phyloP scores from a whole-genome alignment of 2,888 invertebrate species.

The Xestia c-nigrum region DNA sequence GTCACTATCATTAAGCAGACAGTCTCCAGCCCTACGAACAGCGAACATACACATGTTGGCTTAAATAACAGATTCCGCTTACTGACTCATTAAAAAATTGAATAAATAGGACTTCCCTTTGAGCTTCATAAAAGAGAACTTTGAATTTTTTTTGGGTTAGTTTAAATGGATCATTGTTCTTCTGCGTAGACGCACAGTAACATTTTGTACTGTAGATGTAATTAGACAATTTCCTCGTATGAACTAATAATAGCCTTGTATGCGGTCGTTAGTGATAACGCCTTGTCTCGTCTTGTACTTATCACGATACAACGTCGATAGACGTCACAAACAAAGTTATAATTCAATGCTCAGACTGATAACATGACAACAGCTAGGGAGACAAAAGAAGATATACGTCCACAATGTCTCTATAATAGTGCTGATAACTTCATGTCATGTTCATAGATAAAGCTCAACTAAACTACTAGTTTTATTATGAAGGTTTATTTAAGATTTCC shows the following conservation, averaged over 20 bases:
- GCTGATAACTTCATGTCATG: slow-evolving; percentile 13
- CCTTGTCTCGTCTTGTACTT: slow-evolving; percentile 62
- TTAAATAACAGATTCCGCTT: slow-evolving; percentile 65
- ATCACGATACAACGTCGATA: slow-evolving; percentile 56
- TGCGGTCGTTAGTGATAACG: slow-evolving; percentile 73
- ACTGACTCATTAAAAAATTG: slow-evolving; percentile 65
- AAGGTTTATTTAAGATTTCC: neutral
- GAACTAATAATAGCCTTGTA: slow-evolving; percentile 66
- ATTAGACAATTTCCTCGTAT: slow-evolving; percentile 45
- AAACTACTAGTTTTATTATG: neutral
- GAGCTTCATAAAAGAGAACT: slow-evolving; percentile 53
- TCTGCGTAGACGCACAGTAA: slow-evolving; percentile 13
- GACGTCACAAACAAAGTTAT: slow-evolving; percentile 74
- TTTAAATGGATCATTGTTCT: slow-evolving; percentile 48
- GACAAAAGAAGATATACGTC: slow-evolving; percentile 66
- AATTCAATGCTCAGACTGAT: slow-evolving; percentile 72
- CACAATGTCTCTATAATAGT: slow-evolving; percentile 6
- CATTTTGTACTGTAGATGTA: slow-evolving; percentile 12
- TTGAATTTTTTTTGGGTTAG: slow-evolving; percentile 40
- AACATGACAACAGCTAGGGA: slow-evolving; percentile 65
- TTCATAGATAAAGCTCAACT: neutral
- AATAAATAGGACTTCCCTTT: slow-evolving; percentile 66
- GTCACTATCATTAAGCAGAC: slow-evolving; percentile 62
- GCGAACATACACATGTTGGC: slow-evolving; percentile 62
- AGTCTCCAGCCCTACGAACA: slow-evolving; percentile 51